These are phyloP conservation scores for Urocolius indicus DNA, from an alignment of 2,113 vertebrate species.

Conservation along the genomic window DNA sequence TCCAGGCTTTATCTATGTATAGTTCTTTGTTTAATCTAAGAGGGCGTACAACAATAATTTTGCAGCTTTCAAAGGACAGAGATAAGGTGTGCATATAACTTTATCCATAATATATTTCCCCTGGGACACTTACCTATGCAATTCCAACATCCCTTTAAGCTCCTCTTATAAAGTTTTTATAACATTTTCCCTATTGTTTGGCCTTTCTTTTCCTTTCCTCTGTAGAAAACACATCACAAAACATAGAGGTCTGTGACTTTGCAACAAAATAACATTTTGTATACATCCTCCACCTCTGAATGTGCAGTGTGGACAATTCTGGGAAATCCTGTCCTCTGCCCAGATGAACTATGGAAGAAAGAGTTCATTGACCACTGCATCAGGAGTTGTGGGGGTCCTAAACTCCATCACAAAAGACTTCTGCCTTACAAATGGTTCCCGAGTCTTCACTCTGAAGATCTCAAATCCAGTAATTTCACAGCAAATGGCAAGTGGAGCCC, in stretches of 20 bases:
- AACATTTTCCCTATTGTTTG: not conserved
- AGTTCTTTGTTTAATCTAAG: not conserved
- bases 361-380: not conserved
- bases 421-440: not conserved
- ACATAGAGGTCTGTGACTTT: not conserved
- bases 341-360: not conserved
- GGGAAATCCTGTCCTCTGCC: constrained; percentile 48
- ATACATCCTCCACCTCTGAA: not conserved
- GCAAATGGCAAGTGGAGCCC: not conserved
- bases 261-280: not conserved
- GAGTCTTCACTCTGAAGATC: not conserved
- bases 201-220: not conserved
- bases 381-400: not conserved
- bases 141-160: not conserved
- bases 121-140: not conserved
- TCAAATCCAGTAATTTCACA: not conserved
- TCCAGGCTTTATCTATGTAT: not conserved
- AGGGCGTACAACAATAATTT: not conserved
- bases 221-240: not conserved
- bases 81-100: not conserved
- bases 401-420: not conserved
- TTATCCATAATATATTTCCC: not conserved
- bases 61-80: not conserved
- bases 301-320: constrained; percentile 6
- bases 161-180: not conserved